Evolutionary conservation across 2,888 invertebrate species (phyloP).

Genomic region (Drosophila mayaguana): DNA sequence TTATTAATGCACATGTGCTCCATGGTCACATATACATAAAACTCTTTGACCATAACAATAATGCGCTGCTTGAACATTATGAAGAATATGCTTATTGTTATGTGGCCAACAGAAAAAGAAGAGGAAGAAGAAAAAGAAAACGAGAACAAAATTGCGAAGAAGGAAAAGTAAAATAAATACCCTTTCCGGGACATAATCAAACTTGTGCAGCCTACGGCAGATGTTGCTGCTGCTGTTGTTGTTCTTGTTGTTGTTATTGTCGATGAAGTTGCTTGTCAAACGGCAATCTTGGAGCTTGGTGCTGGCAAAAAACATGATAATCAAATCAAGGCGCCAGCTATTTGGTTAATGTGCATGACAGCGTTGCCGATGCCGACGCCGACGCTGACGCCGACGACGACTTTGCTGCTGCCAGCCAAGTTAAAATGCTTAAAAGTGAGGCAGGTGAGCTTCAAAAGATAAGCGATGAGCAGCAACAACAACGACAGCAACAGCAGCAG

Average conservation of each 20-base stretch:
- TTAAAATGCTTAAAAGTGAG: slow-evolving; percentile 72
- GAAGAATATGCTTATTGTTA: slow-evolving; percentile 22
- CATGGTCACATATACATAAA: slow-evolving; percentile 8
- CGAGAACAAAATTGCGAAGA: not conserved
- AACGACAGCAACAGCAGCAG: not conserved
- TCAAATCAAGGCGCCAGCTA: slow-evolving; percentile 80
- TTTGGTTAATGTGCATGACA: slow-evolving; percentile 75
- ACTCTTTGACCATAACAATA: slow-evolving; percentile 13
- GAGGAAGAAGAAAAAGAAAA: not conserved
- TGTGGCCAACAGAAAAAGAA: not conserved
- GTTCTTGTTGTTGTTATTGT: slow-evolving; percentile 34
- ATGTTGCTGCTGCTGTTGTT: slow-evolving; percentile 14
- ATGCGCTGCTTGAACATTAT: slow-evolving; percentile 15
- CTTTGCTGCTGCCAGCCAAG: slow-evolving; percentile 31
- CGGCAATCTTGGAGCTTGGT: slow-evolving; percentile 55
- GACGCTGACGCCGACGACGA: slow-evolving; percentile 16
- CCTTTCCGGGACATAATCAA: slow-evolving; percentile 38
- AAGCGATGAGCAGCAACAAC: slow-evolving; percentile 38
- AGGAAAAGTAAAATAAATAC: slow-evolving; percentile 23
- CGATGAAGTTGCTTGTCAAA: slow-evolving; percentile 74
- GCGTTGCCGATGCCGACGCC: slow-evolving; percentile 22
- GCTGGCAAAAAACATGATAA: slow-evolving; percentile 63
- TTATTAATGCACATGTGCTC: slow-evolving; percentile 3
- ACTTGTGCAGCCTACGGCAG: slow-evolving; percentile 18
- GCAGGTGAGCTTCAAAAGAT: slow-evolving; percentile 64